Conservation (phyloP, 1,140 invertebrate genomes). For the fruit fly (Drosophila melanogaster) region DNA sequence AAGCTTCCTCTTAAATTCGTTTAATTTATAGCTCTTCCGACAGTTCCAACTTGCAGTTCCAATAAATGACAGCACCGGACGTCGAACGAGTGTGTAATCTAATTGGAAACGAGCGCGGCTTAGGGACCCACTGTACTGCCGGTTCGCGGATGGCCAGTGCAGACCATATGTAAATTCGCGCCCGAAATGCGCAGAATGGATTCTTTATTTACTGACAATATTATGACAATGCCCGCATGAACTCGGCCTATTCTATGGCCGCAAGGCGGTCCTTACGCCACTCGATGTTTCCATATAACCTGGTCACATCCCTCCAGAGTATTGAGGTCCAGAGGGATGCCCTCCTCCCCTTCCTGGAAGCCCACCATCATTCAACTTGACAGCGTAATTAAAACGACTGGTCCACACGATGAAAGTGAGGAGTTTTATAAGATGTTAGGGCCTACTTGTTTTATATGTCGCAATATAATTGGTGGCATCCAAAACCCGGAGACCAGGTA, state of each 20-base stretch:
- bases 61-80: conserved; percentile 60
- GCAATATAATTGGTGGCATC: conserved; percentile 67
- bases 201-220: conserved; percentile 50
- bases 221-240: conserved; percentile 43
- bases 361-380: conserved; percentile 46
- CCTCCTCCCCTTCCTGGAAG: not conserved
- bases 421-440: conserved; percentile 52
- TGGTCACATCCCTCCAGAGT: not conserved
- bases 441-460: conserved; percentile 42
- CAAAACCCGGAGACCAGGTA: conserved; percentile 39
- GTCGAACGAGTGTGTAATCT: conserved; percentile 56
- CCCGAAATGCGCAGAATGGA: conserved; percentile 17
- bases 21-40: conserved; percentile 83
- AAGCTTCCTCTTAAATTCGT: conserved; percentile 71
- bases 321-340: not conserved
- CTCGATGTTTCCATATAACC: conserved; percentile 22
- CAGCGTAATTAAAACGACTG: conserved; percentile 57
- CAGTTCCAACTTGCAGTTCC: conserved; percentile 44
- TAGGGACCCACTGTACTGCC: conserved; percentile 17
- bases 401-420: conserved; percentile 29
- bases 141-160: conserved; percentile 9
- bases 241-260: conserved; percentile 23
- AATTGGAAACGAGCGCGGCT: conserved; percentile 45
- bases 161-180: conserved; percentile 28
- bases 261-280: conserved; percentile 18